Evolutionary conservation across 53 echinoderm and acorn worm genomes (phyloP), one percentile per base, ranked within the genome.

Genomic region (Holothuria leucospilota): DNA sequence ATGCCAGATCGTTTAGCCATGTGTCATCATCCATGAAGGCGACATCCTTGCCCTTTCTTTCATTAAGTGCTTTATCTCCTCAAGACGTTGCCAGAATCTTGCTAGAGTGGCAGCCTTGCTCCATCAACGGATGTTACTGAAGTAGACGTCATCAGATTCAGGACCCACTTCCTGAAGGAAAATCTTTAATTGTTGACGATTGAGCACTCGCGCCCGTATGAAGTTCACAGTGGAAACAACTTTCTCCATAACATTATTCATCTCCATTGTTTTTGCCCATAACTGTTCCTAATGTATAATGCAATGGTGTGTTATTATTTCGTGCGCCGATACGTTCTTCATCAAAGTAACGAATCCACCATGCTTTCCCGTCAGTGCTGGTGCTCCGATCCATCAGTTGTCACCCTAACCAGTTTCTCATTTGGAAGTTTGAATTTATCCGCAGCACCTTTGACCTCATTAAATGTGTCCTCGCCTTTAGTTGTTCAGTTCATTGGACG

Each of bases 171-270:
- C 63, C 63, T 63, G n/a, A 21, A 63, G 26, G 63, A 63, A 63
- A 42, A 64, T 20, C 64, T 64, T 64, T 13, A 64, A 64, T 64
- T 64, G 64, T 24, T 20, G 64, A 20, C 16, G n/a, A 63, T 63
- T 2, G 16, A 63, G 64, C 16, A 12, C 64, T 64, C 64, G 64
- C 64, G 64, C 64, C 64, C 64, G 23, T 64, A 64, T 64, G 27
- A 64, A 64, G 64, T 64, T 64, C 64, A 64, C 64, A 64, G 64
- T 64, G 18, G 64, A 64, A 64, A 64, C 64, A 64, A 64, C 64
- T 64, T 64, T 64, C 64, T 64, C 64, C 64, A 64, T 64, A 64
- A 64, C 64, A 64, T 64, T 9, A 64, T 64, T 64, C 64, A 64
- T 64, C 15, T 64, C 64, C 64, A 64, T 64, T 64, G 10, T 64